Percentiles rank a stretch among this genome's conserved stretches.
Conservation (phyloP, 30 jellyfish, hydroid and myxozoan genomes). For the Aurelia aurita region DNA sequence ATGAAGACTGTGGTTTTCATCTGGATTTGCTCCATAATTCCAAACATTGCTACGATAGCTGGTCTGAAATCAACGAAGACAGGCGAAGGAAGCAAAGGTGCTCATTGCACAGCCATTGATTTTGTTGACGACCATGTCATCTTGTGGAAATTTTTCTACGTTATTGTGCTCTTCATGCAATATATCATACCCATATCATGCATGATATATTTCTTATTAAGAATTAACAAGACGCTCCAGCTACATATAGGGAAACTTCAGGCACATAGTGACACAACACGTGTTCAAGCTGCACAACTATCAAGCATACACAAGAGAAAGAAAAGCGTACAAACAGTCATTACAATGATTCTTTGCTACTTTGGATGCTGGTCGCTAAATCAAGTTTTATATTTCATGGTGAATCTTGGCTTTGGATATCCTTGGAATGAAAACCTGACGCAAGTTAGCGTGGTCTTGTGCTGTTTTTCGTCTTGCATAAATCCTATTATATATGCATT, state of each 20-base stretch:
- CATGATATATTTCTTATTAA: conserved; percentile 37
- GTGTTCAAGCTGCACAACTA: conserved; percentile 1
- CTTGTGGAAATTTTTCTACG: conserved; percentile 1
- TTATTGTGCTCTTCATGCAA: conserved; percentile 35
- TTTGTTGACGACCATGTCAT: not conserved
- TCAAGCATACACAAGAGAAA: conserved; percentile 14
- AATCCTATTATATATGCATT: conserved; percentile 62
- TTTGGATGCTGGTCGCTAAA: conserved; percentile 69
- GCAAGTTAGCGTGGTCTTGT: conserved; percentile 48
- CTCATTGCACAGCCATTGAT: conserved; percentile 46
- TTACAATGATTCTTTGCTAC: conserved; percentile 27
- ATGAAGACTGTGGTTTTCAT: conserved; percentile 7
- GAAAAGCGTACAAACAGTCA: conserved; percentile 48
- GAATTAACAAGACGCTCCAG: conserved; percentile 8
- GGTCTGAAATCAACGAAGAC: conserved; percentile 29
- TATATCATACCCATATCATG: conserved; percentile 41
- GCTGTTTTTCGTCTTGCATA: conserved; percentile 54
- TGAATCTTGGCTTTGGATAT: conserved; percentile 39
- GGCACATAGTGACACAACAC: not conserved
- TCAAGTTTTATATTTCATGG: conserved; percentile 32
- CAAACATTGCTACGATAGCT: conserved; percentile 2
- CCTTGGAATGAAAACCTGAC: conserved; percentile 41
- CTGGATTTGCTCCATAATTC: conserved; percentile 43
- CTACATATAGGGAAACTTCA: not conserved
- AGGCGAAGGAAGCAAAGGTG: conserved; percentile 35